Evolutionary conservation across 2,888 invertebrate species (phyloP).

Genomic region (Stenolophus ochropezus): DNA sequence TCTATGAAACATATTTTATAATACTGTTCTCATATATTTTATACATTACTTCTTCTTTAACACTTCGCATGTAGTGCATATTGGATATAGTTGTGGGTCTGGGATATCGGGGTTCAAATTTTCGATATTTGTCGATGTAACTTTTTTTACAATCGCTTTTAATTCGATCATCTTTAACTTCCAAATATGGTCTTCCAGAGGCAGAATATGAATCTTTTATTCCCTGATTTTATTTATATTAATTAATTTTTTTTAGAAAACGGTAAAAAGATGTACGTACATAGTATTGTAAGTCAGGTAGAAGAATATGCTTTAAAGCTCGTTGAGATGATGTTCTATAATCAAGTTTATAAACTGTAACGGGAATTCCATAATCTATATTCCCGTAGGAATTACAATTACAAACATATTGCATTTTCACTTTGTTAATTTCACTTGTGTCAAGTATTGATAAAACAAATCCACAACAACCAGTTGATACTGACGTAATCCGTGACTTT

Average conservation of each 20-base stretch:
- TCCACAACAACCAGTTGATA: constrained; percentile 17
- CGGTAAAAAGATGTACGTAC: constrained; percentile 68
- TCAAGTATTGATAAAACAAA: constrained; percentile 46
- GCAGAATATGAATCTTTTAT: neutral
- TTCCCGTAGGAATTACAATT: constrained; percentile 63
- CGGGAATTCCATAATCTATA: constrained; percentile 69
- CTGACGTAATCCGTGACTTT: neutral
- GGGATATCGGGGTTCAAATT: neutral
- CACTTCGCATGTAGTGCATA: constrained; percentile 64
- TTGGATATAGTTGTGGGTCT: neutral
- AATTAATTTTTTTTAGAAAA: too few species aligned
- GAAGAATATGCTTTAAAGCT: constrained; percentile 67
- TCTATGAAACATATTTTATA: constrained; percentile 58
- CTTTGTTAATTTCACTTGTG: constrained; percentile 17
- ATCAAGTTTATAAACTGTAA: constrained; percentile 68
- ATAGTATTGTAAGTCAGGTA: constrained; percentile 68
- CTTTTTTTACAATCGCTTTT: constrained; percentile 7
- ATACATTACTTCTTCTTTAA: constrained; percentile 67
- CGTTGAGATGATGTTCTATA: constrained; percentile 68
- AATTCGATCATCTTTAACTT: constrained; percentile 7
- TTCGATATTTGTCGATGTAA: constrained; percentile 16
- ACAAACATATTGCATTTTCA: constrained; percentile 43
- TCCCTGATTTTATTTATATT: neutral
- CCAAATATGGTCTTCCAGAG: constrained; percentile 2
- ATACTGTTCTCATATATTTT: neutral